Conservation (phyloP, 2,888 invertebrate species). For the Geophilus truncorum region DNA sequence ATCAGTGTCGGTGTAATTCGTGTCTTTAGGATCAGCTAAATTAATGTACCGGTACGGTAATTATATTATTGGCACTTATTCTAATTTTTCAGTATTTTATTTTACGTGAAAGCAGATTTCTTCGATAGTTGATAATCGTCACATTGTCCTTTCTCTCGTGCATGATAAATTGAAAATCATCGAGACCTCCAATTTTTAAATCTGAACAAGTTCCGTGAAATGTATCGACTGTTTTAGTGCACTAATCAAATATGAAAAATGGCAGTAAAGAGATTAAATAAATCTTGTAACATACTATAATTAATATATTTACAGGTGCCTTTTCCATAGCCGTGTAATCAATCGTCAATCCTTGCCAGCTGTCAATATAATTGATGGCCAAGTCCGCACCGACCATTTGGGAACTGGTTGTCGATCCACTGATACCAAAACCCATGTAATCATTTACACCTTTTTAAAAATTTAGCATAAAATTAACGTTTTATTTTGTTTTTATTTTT, state of each 20-base stretch:
- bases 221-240: conserved; percentile 76
- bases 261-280: no score
- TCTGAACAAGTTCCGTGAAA: conserved; percentile 84
- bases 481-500: background rate
- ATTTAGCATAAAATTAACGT: background rate
- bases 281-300: no score
- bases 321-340: conserved; percentile 82
- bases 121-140: conserved; percentile 70
- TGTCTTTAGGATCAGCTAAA: conserved; percentile 70
- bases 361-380: conserved; percentile 69
- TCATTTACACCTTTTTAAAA: conserved; percentile 59
- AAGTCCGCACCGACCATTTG: conserved; percentile 83
- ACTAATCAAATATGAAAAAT: no score
- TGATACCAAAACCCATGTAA: conserved; percentile 84
- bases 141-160: conserved; percentile 67
- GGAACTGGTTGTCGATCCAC: conserved; percentile 64
- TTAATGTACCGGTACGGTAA: no score
- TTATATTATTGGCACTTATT: no score
- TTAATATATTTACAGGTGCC: conserved; percentile 60
- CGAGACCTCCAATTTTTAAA: conserved; percentile 70
- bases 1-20: conserved; percentile 61
- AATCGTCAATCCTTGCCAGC: conserved; percentile 64
- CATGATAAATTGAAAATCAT: conserved; percentile 74
- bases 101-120: conserved; percentile 67
- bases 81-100: background rate